Evolutionary conservation across 2,888 invertebrate genomes (phyloP).

Genomic region (Lochmaea crataegi): DNA sequence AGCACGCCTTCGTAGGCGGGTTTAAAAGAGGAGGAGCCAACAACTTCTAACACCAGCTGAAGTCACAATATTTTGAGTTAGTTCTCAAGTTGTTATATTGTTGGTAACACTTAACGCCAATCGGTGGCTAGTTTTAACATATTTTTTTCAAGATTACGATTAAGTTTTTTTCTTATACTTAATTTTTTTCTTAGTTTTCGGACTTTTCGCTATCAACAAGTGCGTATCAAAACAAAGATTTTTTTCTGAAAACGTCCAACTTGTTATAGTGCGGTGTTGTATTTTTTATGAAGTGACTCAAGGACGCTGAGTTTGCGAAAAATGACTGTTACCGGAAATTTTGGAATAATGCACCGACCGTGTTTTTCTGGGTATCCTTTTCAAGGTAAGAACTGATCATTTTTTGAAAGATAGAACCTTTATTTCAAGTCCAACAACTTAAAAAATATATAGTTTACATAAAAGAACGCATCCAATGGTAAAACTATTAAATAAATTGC

Average conservation of each 20-base stretch:
- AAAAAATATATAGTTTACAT: too few species aligned
- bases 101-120: constrained; percentile 4
- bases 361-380: constrained; percentile 66
- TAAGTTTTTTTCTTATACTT: neutral
- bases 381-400: constrained; percentile 59
- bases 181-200: constrained; percentile 6
- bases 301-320: constrained; percentile 37
- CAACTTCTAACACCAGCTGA: constrained; percentile 45
- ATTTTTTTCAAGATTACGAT: neutral
- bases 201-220: neutral
- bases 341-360: constrained; percentile 65
- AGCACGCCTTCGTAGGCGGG: constrained; percentile 34
- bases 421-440: too few species aligned
- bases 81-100: constrained; percentile 42
- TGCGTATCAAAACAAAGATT: neutral
- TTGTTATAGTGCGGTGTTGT: constrained; percentile 13
- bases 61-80: constrained; percentile 55
- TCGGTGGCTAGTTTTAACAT: neutral
- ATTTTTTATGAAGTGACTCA: constrained; percentile 30
- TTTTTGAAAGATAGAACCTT: too few species aligned
- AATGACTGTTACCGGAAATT: constrained; percentile 65
- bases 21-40: constrained; percentile 31
- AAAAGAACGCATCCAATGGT: too few species aligned
- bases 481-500: too few species aligned
- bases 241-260: neutral